Evolutionary conservation across 2,797 vertebrate genomes (phyloP), one percentile per base, ranked within the genome.

Genomic region (Takifugu rubripes): DNA sequence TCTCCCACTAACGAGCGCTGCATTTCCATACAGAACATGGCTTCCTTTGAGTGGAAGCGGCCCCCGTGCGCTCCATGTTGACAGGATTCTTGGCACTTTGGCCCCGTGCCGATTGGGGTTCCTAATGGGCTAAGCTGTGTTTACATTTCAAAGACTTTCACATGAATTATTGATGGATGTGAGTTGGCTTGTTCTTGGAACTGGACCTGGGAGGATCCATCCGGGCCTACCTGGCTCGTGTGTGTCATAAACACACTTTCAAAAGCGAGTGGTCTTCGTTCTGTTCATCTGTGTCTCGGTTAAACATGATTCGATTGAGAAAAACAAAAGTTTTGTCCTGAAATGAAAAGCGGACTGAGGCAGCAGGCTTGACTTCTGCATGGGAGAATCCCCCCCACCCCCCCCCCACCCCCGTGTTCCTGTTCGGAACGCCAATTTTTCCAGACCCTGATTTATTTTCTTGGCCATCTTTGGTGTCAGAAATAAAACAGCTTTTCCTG

Each of bases 81-180:
- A 62, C 64, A 58, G 68, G 52, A 51, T 74, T 61, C 49, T 55
- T 66, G 57, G 50, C 50, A 72, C 74, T 59, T 57, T 75, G 68
- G 77, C 64, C 64, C 25, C 17, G 70, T 52, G 79, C 79, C 79
- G 67, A 66, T 83, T 66, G 69, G 60, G 68, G 64, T 61, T 77
- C 69, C 70, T 88, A 86, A 88, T 85, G 84, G 84, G 74, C 78
- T 82, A 78, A 83, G 68, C 69, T 62, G 67, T 85, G 80, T 88
- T 90, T 87, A 84, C 88, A 86, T 84, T 85, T 81, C 80, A 85
- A 84, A 84, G 76, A 68, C 70, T 79, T 71, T 25, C 70, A 56
- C 75, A 84, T 90, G 76, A 90, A 92, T 90, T 85, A 90, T 88
- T 88, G 82, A 90, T 88, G 78, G 59, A 42, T 72, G 71, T 8